These are phyloP conservation scores for Rhagoletis pomonella DNA, from an alignment of 1,140 invertebrate species.

Conservation along the genomic window DNA sequence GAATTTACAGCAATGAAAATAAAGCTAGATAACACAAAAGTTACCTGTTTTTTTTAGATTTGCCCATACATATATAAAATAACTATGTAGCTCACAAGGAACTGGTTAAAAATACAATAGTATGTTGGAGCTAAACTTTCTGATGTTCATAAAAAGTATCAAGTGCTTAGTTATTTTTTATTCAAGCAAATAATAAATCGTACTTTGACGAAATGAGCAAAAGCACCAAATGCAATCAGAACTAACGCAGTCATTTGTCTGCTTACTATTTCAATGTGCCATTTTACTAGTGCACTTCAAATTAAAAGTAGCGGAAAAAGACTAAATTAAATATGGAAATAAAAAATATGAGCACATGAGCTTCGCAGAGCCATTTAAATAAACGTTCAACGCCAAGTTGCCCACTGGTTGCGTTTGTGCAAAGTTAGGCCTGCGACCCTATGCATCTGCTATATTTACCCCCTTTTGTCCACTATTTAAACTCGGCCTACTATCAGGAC, in stretches of 20 bases:
- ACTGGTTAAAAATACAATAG: too few species aligned
- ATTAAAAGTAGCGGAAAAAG: conserved; percentile 49
- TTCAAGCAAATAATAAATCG: background rate
- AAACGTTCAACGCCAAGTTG: background rate
- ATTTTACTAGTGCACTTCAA: background rate
- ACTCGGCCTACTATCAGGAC: background rate
- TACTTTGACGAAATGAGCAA: background rate
- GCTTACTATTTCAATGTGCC: conserved; percentile 21
- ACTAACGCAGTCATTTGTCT: background rate
- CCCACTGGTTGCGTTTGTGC: background rate
- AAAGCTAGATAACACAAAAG: too few species aligned
- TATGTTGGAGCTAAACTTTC: too few species aligned
- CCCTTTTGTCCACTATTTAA: background rate
- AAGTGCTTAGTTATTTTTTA: background rate
- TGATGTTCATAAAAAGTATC: too few species aligned
- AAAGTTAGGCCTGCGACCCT: background rate
- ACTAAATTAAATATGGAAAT: conserved; percentile 45
- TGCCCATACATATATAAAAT: too few species aligned
- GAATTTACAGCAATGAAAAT: too few species aligned
- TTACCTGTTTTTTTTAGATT: too few species aligned
- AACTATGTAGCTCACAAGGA: too few species aligned
- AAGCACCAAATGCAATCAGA: background rate
- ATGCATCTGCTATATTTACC: background rate
- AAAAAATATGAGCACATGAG: conserved; percentile 44
- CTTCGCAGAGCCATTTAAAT: background rate